Percentiles rank a stretch among this genome's conserved stretches.
Evolutionary conservation across 2,113 vertebrate genomes (phyloP).

Genomic region (Burhinus bistriatus): DNA sequence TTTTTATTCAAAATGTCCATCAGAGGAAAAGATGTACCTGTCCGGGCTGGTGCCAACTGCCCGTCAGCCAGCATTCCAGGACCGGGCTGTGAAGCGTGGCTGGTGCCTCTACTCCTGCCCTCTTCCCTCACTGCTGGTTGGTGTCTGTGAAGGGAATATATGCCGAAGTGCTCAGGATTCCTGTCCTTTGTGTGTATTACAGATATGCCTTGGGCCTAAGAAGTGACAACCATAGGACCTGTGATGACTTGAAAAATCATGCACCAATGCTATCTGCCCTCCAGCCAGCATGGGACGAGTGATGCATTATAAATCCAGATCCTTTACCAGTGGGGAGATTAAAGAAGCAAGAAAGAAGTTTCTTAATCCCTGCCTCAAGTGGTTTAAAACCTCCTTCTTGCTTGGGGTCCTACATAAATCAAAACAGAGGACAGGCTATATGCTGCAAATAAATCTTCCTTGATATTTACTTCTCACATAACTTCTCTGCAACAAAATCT

Average conservation of each 20-base stretch:
- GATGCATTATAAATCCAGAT: conserved; percentile 56
- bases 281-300: conserved; percentile 20
- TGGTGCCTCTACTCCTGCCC: background rate
- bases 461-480: conserved; percentile 11
- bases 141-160: background rate
- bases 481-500: conserved; percentile 29
- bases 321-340: conserved; percentile 27
- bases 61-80: fast-evolving
- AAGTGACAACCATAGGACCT: background rate
- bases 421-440: background rate
- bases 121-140: background rate
- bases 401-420: conserved; percentile 40
- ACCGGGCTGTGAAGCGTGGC: background rate
- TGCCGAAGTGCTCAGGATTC: background rate
- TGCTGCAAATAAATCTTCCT: conserved; percentile 50
- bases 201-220: background rate
- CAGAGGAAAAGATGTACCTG: fast-evolving
- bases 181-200: background rate
- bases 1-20: background rate
- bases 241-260: conserved; percentile 51
- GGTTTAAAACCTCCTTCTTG: conserved; percentile 2
- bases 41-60: background rate
- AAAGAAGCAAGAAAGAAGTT: conserved; percentile 41
- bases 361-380: conserved; percentile 48
- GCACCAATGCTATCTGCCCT: conserved; percentile 10